phyloP scores from a whole-genome alignment of 2,888 invertebrate genomes.

The Eledone cirrhosa region DNA sequence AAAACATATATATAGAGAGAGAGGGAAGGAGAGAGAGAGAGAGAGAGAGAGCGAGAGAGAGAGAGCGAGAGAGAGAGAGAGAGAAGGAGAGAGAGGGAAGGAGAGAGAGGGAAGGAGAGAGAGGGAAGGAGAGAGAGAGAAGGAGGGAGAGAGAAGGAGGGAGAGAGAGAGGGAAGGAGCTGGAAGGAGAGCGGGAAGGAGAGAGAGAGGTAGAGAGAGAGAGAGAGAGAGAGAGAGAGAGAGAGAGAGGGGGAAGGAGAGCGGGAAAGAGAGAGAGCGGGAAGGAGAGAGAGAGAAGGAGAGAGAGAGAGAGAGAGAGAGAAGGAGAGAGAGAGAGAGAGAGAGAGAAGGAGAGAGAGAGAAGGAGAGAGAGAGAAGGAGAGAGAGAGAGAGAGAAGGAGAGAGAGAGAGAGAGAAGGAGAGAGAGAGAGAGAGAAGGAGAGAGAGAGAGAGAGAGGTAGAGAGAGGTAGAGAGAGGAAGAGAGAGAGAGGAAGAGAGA shows the following conservation, averaged over 20 bases:
- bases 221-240: neutral
- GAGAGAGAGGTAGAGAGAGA: too few relatives aligned
- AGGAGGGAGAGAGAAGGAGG: too few relatives aligned
- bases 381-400: neutral
- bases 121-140: neutral
- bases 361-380: neutral
- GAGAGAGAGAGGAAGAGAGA: neutral
- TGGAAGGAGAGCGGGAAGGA: neutral
- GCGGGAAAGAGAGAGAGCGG: neutral
- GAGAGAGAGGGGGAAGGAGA: neutral
- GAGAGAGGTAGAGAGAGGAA: neutral
- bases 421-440: neutral
- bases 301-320: neutral
- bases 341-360: too few relatives aligned
- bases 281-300: neutral
- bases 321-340: neutral
- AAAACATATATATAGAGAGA: too few relatives aligned
- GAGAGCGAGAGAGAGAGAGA: neutral
- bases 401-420: neutral
- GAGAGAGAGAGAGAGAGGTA: neutral
- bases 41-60: neutral
- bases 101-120: neutral
- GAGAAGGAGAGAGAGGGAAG: neutral
- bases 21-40: too few relatives aligned
- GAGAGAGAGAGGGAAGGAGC: neutral